Conservation (phyloP, 2,797 vertebrate species). For the Babyrousa celebensis region DNA sequence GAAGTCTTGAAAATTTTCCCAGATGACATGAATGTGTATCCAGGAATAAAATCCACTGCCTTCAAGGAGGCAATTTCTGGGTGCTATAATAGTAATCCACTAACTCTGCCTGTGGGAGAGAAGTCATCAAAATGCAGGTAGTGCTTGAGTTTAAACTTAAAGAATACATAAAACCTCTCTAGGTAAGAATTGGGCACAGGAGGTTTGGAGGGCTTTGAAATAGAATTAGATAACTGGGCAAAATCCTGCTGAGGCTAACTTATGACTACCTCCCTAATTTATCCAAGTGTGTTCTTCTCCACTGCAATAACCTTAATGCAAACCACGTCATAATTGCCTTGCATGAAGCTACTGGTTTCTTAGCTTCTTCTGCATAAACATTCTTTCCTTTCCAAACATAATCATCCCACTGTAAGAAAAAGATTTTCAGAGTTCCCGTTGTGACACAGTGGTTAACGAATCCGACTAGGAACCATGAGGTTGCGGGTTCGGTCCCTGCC, state of each 20-base stretch:
- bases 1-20: not conserved
- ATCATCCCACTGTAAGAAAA: not conserved
- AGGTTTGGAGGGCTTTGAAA: not conserved
- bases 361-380: not conserved
- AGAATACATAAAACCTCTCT: not conserved
- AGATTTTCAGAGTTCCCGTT: no score
- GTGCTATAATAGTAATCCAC: not conserved
- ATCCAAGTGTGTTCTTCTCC: not conserved
- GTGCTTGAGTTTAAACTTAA: conserved; percentile 14
- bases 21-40: not conserved
- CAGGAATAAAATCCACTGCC: not conserved
- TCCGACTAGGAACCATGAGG: no score
- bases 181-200: not conserved
- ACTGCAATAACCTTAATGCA: not conserved
- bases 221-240: not conserved
- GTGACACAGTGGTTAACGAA: no score
- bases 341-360: not conserved
- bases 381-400: not conserved
- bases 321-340: not conserved
- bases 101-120: not conserved
- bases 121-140: not conserved
- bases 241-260: not conserved
- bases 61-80: conserved; percentile 1
- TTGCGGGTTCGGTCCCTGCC: no score
- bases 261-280: not conserved